A percentile compares a stretch with the other conserved stretches of the same genome.
phyloP scores from a whole-genome alignment of 2,888 invertebrate genomes.

The Frankliniella fusca region DNA sequence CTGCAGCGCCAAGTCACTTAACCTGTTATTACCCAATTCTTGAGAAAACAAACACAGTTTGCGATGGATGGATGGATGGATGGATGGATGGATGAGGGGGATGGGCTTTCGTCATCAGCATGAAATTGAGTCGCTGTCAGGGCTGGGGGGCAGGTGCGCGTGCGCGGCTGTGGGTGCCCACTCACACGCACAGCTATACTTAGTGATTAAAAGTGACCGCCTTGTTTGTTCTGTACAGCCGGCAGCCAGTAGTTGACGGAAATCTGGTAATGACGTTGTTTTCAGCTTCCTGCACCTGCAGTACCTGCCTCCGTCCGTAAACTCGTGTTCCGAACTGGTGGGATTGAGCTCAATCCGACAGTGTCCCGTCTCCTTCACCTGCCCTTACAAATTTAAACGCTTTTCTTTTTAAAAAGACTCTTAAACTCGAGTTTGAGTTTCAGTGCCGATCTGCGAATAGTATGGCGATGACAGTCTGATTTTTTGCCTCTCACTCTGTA shows the following conservation, averaged over 20 bases:
- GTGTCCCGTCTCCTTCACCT: too few species aligned
- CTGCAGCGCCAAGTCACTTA: slow-evolving; percentile 25
- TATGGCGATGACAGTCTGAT: background rate
- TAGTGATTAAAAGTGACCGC: slow-evolving; percentile 19
- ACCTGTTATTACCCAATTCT: slow-evolving; percentile 26
- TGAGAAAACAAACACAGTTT: slow-evolving; percentile 25
- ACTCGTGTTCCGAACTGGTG: too few species aligned
- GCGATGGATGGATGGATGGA: background rate
- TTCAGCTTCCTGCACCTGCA: background rate
- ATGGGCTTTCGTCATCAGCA: slow-evolving; percentile 20
- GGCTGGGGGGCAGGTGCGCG: background rate
- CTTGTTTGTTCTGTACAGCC: background rate
- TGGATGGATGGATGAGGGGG: background rate
- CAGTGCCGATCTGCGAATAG: background rate
- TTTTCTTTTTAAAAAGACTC: too few species aligned
- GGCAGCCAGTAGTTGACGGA: slow-evolving; percentile 2
- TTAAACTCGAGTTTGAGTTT: too few species aligned
- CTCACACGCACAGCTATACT: background rate
- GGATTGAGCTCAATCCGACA: too few species aligned
- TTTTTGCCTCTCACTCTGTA: background rate
- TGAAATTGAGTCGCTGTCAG: slow-evolving; percentile 26
- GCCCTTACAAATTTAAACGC: too few species aligned
- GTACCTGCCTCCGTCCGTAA: too few species aligned
- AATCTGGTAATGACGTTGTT: slow-evolving; percentile 23
- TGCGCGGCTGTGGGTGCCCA: background rate